Conservation (phyloP, 2,113 vertebrate genomes). For the Nibea coibor region DNA sequence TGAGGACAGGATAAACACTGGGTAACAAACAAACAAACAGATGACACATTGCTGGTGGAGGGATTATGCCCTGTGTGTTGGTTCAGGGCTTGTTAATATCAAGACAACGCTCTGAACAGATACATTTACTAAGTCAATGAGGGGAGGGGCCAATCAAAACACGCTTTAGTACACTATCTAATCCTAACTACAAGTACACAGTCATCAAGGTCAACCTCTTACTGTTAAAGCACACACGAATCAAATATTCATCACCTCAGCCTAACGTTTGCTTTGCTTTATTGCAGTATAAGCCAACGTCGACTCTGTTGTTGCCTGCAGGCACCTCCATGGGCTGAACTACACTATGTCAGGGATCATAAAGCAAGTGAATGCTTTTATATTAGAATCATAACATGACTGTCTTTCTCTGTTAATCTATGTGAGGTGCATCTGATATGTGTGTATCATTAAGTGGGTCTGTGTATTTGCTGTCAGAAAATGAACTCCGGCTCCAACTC, state of each 20-base stretch:
- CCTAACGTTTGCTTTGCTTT: slow-evolving; percentile 75
- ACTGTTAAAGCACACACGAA: slow-evolving; percentile 81
- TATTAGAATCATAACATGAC: slow-evolving; percentile 33
- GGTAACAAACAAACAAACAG: slow-evolving; percentile 50
- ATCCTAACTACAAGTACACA: slow-evolving; percentile 56
- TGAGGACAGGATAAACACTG: slow-evolving; percentile 44
- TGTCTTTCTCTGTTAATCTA: slow-evolving; percentile 32
- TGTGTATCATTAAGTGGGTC: slow-evolving; percentile 52
- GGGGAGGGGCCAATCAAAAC: slow-evolving; percentile 32
- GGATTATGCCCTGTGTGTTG: slow-evolving; percentile 53
- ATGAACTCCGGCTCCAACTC: slow-evolving; percentile 55
- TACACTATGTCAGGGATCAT: slow-evolving; percentile 5
- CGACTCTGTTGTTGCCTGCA: slow-evolving; percentile 18
- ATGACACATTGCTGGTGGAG: slow-evolving; percentile 9
- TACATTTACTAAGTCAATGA: slow-evolving; percentile 49
- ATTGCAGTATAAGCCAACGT: slow-evolving; percentile 22
- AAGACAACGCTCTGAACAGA: slow-evolving; percentile 65
- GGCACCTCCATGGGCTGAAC: slow-evolving; percentile 18
- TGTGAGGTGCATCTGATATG: slow-evolving; percentile 39
- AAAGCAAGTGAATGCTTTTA: slow-evolving; percentile 29
- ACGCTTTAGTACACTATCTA: slow-evolving; percentile 57
- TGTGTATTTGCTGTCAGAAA: slow-evolving; percentile 43
- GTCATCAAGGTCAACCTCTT: slow-evolving; percentile 63
- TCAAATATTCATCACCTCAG: slow-evolving; percentile 69
- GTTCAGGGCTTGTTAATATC: slow-evolving; percentile 36